Base-by-base conservation (phyloP, 2,113 vertebrate genomes). In the Daubentonia madagascariensis region DNA sequence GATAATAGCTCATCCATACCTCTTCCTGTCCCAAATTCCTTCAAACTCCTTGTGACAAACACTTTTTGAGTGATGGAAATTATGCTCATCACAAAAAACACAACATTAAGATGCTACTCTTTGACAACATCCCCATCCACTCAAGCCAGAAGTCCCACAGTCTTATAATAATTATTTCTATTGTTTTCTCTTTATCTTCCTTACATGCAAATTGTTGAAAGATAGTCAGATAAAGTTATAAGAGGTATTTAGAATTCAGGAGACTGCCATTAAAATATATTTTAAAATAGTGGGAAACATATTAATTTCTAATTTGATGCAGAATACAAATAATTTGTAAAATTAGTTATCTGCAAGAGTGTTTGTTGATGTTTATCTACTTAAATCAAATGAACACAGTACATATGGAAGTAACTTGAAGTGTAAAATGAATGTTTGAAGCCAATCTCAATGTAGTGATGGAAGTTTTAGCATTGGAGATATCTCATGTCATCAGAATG, bases 171-270 rank as follows among this genome's bases (percentile, higher is more conserved):
- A n/a, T n/a, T 43, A 73, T 61, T 59, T 91, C 52, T 70, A 5
- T 8, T 78, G 76, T 32, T 20, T 12, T 68, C 73, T 50, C 48
- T 70, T 81, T 13, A 57, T 94, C 92, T 95, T 17, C 75, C 37
- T 94, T 28, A 28, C 37, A 91, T 65, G 75, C 3, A 54, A 57
- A 88, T 67, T 75, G 50, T 92, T 83, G 72, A 67, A n/a, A 61
- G 23, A 22, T 40, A 88, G 40, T 59, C 40, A 87, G 11, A 37
- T 70, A 48, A 90, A 57, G 32, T 86, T 83, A 35, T 54, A 57
- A 50, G 43, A 86, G 25, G 12, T 67, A 70, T 91, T 96, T 78
- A 88, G 37, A 73, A 96, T 97, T 87, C 68, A 91, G 79, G 20
- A 73, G 8, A 79, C 87, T 75, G 5, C 0, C 23, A 84, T 72